Evolutionary conservation across 2,888 invertebrate species (phyloP).

Genomic region (Syrista parreyssii): DNA sequence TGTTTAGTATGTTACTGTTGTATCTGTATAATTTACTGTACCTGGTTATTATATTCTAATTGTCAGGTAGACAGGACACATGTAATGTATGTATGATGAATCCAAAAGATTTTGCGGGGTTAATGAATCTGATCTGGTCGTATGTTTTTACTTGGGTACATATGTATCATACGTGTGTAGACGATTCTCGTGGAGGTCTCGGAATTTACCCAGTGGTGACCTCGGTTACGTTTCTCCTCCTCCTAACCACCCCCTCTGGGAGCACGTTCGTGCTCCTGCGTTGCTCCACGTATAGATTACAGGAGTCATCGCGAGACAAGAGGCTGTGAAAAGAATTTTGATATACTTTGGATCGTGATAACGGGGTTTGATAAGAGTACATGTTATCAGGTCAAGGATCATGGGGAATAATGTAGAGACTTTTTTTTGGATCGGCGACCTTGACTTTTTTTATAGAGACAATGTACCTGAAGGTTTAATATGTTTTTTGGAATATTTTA

Average conservation of each 20-base stretch:
- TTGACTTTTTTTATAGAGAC: not conserved
- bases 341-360: not conserved
- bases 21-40: not conserved
- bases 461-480: not conserved
- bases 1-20: not conserved
- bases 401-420: not conserved
- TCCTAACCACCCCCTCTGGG: not conserved
- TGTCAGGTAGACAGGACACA: not conserved
- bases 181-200: not conserved
- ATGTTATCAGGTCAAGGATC: not conserved
- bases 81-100: not conserved
- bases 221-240: not conserved
- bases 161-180: not conserved
- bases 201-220: not conserved
- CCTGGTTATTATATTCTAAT: not conserved
- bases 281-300: not conserved
- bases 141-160: not conserved
- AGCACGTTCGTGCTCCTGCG: not conserved
- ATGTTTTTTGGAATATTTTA: not conserved
- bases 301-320: not conserved
- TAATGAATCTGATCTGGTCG: slow-evolving; percentile 49
- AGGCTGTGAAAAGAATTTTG: not conserved
- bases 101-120: slow-evolving; percentile 40
- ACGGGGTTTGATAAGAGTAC: not conserved
- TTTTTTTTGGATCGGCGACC: not conserved